Evolutionary conservation across 1,140 invertebrate genomes (phyloP).

Genomic region (Ctenoplectra terminalis): DNA sequence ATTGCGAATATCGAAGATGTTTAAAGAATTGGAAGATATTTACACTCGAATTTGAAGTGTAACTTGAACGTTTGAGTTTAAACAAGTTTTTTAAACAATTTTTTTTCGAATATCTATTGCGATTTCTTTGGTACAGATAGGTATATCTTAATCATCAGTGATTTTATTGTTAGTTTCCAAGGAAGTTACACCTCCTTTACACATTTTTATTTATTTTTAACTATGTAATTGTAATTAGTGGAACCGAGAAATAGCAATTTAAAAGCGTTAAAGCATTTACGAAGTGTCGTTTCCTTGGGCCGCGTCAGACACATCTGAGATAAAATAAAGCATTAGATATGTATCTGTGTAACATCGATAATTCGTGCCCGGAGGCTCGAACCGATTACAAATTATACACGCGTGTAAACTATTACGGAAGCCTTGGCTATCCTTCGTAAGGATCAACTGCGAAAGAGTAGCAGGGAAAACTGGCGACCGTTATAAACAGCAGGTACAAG

Average conservation of each 20-base stretch:
- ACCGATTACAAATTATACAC: slow-evolving; percentile 62
- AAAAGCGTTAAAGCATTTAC: background rate
- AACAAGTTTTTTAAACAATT: no score
- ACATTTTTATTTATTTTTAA: no score
- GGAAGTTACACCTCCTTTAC: no score
- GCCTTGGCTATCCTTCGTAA: slow-evolving; percentile 32
- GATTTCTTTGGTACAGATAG: no score
- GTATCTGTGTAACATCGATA: slow-evolving; percentile 49
- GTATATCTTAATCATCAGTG: no score
- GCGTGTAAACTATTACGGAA: slow-evolving; percentile 60
- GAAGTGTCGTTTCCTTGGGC: background rate
- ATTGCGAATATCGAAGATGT: no score
- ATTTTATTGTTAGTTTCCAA: no score
- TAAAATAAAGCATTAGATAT: slow-evolving; percentile 13
- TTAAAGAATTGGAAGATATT: no score
- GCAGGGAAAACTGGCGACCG: slow-evolving; percentile 25
- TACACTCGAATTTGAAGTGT: no score
- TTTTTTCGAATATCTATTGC: no score
- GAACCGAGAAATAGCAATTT: background rate
- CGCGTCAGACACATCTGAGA: background rate
- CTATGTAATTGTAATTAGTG: background rate
- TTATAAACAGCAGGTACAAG: slow-evolving; percentile 46
- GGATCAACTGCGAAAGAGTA: slow-evolving; percentile 46
- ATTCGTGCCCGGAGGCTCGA: slow-evolving; percentile 42
- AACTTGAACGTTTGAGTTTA: no score